Percentiles rank a stretch among this genome's conserved stretches.
These are phyloP conservation scores for Lasioglossum leucozonium DNA, from an alignment of 2,888 invertebrate genomes.

Conservation along the genomic window DNA sequence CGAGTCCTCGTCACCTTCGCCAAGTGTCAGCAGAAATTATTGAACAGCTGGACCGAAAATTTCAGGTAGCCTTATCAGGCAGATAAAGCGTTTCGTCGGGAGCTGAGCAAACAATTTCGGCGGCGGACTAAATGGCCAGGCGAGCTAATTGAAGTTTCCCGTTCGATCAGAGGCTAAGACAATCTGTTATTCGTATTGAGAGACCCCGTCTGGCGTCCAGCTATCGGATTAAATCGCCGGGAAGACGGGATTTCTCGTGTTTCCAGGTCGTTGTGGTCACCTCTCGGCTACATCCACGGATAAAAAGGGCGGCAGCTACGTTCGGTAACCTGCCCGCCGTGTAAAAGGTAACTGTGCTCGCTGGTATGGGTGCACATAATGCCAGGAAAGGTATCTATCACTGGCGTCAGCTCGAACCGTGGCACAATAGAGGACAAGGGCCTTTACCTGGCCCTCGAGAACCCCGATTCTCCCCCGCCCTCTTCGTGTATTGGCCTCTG, in stretches of 20 bases:
- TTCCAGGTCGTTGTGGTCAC: constrained; percentile 42
- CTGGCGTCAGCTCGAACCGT: constrained; percentile 79
- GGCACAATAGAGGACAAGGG: constrained; percentile 80
- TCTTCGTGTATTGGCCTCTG: constrained; percentile 54
- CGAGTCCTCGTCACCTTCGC: neutral
- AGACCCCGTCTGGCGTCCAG: neutral
- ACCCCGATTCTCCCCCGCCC: neutral
- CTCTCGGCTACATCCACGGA: constrained; percentile 6
- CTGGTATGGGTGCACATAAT: constrained; percentile 55
- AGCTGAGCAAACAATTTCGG: neutral
- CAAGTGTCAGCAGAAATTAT: neutral
- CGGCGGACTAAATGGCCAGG: neutral
- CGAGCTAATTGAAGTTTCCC: neutral
- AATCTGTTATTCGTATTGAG: neutral
- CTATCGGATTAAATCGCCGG: constrained; percentile 40
- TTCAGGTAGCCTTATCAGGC: neutral
- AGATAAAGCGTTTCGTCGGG: neutral
- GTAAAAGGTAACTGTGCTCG: constrained; percentile 49
- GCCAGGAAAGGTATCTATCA: constrained; percentile 78
- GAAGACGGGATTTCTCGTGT: constrained; percentile 55
- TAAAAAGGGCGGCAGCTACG: constrained; percentile 48
- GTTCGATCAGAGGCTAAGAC: neutral
- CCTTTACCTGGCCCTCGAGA: constrained; percentile 71
- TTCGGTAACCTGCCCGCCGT: constrained; percentile 51
- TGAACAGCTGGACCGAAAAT: neutral